phyloP scores from a whole-genome alignment of 2,797 vertebrate species.

The Siniperca obscura region DNA sequence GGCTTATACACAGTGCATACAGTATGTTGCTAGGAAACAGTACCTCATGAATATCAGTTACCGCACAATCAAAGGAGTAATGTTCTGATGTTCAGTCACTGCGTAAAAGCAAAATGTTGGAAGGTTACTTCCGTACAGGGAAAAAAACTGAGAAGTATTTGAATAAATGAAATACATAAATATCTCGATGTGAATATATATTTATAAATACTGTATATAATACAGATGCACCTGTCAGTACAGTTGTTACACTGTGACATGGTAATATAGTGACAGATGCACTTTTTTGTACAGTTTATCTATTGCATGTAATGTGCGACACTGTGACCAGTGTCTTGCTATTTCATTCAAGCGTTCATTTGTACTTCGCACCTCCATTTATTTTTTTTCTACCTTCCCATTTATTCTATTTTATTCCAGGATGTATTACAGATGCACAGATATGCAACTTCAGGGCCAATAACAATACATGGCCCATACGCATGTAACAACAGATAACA shows the following conservation, averaged over 20 bases:
- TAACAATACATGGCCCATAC: no score
- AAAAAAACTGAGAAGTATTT: background rate
- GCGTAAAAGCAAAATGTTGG: conserved; percentile 36
- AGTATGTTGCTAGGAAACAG: conserved; percentile 84
- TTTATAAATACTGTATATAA: background rate
- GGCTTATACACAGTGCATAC: conserved; percentile 60
- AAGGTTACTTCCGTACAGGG: background rate
- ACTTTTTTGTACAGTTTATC: background rate
- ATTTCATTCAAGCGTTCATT: conserved; percentile 3
- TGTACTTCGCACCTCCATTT: background rate
- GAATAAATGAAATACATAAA: background rate
- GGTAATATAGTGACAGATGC: background rate
- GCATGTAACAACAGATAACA: background rate
- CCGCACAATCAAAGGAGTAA: conserved; percentile 69
- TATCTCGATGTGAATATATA: background rate
- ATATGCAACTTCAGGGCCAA: background rate
- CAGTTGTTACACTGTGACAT: background rate
- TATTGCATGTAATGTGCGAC: background rate
- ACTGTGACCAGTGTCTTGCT: background rate
- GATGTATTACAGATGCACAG: background rate
- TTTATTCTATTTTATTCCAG: background rate
- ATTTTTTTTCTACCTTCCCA: background rate
- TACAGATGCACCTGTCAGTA: background rate
- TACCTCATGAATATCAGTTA: conserved; percentile 71
- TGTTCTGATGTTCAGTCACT: conserved; percentile 55